These are phyloP conservation scores for Mesocentrotus franciscanus DNA, from an alignment of 53 echinoderm and acorn worm genomes.

Conservation along the genomic window DNA sequence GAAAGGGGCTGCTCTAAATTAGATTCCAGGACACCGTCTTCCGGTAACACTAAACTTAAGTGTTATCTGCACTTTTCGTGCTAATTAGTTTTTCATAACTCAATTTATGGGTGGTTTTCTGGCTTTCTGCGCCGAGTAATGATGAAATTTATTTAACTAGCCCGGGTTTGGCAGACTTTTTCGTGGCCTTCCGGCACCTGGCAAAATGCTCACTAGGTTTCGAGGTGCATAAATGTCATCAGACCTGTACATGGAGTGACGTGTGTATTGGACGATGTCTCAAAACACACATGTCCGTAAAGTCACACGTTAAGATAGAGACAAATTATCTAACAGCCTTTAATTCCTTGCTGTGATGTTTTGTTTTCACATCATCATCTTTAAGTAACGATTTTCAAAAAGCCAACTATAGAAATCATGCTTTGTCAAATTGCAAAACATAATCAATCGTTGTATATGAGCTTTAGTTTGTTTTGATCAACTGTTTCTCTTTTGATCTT, in stretches of 20 bases:
- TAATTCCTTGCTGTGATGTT: slow-evolving; percentile 13
- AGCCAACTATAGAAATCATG: background rate
- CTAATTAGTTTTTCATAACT: slow-evolving; percentile 71
- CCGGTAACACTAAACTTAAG: slow-evolving; percentile 35
- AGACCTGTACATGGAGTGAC: slow-evolving; percentile 18
- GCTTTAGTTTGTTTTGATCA: background rate
- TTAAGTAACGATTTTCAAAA: background rate
- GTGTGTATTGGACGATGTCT: slow-evolving; percentile 1
- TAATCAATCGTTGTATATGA: background rate
- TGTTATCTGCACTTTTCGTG: slow-evolving; percentile 65
- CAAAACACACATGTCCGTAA: slow-evolving; percentile 23
- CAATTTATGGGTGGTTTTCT: slow-evolving; percentile 68
- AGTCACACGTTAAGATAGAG: background rate
- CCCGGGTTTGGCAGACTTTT: slow-evolving; percentile 61
- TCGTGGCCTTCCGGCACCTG: slow-evolving; percentile 59
- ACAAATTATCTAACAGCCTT: slow-evolving; percentile 40
- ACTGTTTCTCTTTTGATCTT: background rate
- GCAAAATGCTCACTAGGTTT: slow-evolving; percentile 58
- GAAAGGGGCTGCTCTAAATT: slow-evolving; percentile 49
- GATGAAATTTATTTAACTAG: slow-evolving; percentile 61
- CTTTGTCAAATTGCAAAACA: background rate
- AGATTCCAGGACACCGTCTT: slow-evolving; percentile 56
- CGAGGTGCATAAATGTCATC: slow-evolving; percentile 53
- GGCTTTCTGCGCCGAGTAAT: slow-evolving; percentile 60
- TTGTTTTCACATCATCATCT: slow-evolving; percentile 8